Base-by-base conservation (phyloP, 1,140 invertebrate genomes). In the Rhagoletis zephyria region DNA sequence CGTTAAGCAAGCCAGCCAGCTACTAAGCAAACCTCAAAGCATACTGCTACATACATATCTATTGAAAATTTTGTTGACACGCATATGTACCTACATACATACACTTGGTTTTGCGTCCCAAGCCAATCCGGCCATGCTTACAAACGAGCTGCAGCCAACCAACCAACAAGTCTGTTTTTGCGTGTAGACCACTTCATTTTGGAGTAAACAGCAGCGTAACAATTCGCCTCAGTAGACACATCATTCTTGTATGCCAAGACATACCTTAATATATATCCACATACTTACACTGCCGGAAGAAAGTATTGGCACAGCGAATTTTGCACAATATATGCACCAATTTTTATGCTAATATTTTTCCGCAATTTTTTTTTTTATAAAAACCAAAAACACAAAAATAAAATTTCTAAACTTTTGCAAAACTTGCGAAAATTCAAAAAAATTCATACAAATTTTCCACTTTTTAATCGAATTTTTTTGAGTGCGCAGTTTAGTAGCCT, bases 101-200 rank as follows among this genome's bases (percentile, higher is more conserved):
- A n/a, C 12, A 60, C 12, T 6, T 60, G 59, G 6, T 6, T 60
- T 4, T 64, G 63, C 16, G 63, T 77, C 42, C n/a, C 70, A 77
- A 19, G 65, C n/a, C 65, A 67, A 67, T 56, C 74, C 51, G 16
- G 7, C 48, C 74, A n/a, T n/a, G n/a, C n/a, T n/a, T n/a, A n/a
- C n/a, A 81, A 56, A 19, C 14, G 30, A 81, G 48, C 48, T 59
- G 45, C 74, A 81, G 45, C n/a, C 74, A 81, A 14, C 14, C 74
- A 81, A 4, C 45, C n/a, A 56, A 81, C 74, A 81, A 81, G 42
- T n/a, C 12, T 40, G 30, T 70, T 70, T 81, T 81, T 81, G 74
- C 7, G 5, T 14, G 74, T n/a, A 81, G 74, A 81, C 74, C 74
- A 81, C 74, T 81, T 81, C 74, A 81, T 81, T 81, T 81, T 81